Conservation (phyloP, 2,113 vertebrate species). For the Penelope pileata region DNA sequence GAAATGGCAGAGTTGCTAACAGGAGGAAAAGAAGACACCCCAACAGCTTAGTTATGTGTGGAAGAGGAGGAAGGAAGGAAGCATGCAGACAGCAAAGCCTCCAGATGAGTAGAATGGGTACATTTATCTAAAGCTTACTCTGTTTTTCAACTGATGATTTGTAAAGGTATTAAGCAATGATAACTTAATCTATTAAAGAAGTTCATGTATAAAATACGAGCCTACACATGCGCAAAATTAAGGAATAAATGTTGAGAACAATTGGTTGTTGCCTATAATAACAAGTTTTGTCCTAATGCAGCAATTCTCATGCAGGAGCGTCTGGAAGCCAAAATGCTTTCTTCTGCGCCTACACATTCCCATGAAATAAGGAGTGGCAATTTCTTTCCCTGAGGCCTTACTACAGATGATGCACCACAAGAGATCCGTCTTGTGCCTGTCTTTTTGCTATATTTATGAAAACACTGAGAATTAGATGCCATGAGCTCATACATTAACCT, state of each 20-base stretch:
- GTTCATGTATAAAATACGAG: neutral
- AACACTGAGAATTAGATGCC: neutral
- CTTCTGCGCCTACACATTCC: neutral
- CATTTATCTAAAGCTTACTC: neutral
- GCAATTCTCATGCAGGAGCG: neutral
- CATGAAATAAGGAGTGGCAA: neutral
- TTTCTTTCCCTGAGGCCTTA: neutral
- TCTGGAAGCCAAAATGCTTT: neutral
- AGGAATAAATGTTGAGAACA: neutral
- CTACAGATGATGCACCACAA: neutral
- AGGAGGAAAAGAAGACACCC: neutral
- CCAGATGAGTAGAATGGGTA: neutral
- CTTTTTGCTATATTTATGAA: neutral
- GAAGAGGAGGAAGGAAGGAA: neutral
- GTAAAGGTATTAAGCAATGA: neutral
- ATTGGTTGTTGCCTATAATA: neutral
- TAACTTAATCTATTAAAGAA: neutral
- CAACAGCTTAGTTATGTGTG: neutral
- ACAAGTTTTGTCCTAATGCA: neutral
- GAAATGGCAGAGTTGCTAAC: neutral
- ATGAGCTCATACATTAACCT: neutral
- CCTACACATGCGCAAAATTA: fast-evolving
- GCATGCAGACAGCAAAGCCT: neutral
- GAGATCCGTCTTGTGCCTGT: neutral
- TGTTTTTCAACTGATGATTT: neutral